Percentiles rank a stretch among this genome's conserved stretches.
phyloP scores from a whole-genome alignment of 1,140 invertebrate genomes.

The Dendroctonus valens region DNA sequence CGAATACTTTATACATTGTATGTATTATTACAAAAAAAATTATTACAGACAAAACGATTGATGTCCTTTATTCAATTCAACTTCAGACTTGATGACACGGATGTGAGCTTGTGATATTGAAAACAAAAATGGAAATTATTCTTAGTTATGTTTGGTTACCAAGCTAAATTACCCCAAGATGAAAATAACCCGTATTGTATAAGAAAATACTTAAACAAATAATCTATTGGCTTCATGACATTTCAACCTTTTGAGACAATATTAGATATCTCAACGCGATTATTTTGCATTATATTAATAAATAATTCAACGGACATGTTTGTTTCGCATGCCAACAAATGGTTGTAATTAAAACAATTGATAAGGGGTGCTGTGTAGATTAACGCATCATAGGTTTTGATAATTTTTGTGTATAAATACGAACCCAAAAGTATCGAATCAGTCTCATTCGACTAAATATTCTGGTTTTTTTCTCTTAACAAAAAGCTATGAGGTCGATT shows the following conservation, averaged over 20 bases:
- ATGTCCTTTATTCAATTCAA: too few species aligned
- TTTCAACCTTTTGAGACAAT: conserved; percentile 18
- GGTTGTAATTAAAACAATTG: conserved; percentile 9
- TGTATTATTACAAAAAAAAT: too few species aligned
- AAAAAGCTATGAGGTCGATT: conserved; percentile 24
- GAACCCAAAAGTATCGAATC: background rate
- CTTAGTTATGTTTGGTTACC: too few species aligned
- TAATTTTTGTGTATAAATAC: conserved; percentile 24
- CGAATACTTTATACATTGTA: too few species aligned
- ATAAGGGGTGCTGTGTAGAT: conserved; percentile 3
- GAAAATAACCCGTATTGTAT: too few species aligned
- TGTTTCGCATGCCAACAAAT: conserved; percentile 2
- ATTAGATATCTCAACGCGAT: background rate
- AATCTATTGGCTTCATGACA: conserved; percentile 3
- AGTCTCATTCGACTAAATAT: conserved; percentile 13
- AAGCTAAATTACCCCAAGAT: too few species aligned
- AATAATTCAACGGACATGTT: conserved; percentile 20
- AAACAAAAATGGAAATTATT: too few species aligned
- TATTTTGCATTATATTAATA: conserved; percentile 10
- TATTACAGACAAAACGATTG: too few species aligned
- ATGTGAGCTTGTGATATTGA: too few species aligned
- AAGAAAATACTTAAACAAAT: background rate
- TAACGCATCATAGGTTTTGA: background rate
- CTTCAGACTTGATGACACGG: too few species aligned
- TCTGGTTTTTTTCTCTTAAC: background rate